A percentile compares a stretch with the other conserved stretches of the same genome.
phyloP scores from a whole-genome alignment of 2,888 invertebrate genomes.

The Brachynemurus nebulosus region DNA sequence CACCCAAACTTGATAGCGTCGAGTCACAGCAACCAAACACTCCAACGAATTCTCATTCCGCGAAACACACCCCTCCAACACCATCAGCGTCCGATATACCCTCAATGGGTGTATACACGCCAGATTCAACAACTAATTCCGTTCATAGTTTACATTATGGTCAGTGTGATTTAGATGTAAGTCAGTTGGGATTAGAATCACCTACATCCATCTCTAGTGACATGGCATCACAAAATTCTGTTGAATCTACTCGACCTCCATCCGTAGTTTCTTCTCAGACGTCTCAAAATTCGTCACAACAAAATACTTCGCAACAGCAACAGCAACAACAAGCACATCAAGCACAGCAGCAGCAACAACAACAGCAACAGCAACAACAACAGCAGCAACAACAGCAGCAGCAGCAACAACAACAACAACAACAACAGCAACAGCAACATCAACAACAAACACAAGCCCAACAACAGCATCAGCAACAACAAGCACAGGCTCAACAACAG shows the following conservation, averaged over 20 bases:
- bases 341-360: constrained; percentile 31
- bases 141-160: constrained; percentile 67
- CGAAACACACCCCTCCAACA: constrained; percentile 35
- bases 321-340: constrained; percentile 46
- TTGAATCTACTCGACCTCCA: constrained; percentile 43
- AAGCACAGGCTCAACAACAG: constrained; percentile 28
- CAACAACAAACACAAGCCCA: constrained; percentile 18
- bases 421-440: constrained; percentile 16
- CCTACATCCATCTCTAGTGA: constrained; percentile 81
- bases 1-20: constrained; percentile 28
- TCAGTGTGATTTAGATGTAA: constrained; percentile 71
- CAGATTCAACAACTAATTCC: constrained; percentile 70
- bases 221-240: constrained; percentile 60
- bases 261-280: constrained; percentile 37
- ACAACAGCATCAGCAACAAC: constrained; percentile 22
- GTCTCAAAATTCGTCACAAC: constrained; percentile 20
- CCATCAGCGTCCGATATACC: constrained; percentile 45
- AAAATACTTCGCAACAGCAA: constrained; percentile 17
- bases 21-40: constrained; percentile 21
- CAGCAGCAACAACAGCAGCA: constrained; percentile 24
- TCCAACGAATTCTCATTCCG: constrained; percentile 20
- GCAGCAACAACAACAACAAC: constrained; percentile 23
- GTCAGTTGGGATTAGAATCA: constrained; percentile 73
- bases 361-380: constrained; percentile 26
- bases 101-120: constrained; percentile 77